Conservation (phyloP, 2,888 invertebrate genomes). For the Pyrocoelia pectoralis region DNA sequence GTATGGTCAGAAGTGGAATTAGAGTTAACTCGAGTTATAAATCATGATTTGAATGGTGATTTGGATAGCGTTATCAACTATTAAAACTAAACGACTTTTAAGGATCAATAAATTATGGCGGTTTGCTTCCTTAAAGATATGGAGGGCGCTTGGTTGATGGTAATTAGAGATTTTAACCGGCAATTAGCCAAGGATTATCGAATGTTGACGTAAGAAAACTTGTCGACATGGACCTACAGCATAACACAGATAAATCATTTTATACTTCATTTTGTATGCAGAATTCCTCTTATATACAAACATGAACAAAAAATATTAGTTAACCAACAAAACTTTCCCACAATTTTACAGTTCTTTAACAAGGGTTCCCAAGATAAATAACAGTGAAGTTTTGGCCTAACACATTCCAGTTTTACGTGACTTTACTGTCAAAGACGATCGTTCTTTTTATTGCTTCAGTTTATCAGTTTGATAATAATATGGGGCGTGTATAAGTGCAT, state of each 20-base stretch:
- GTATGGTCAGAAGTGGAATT: conserved; percentile 30
- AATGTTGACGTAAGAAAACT: conserved; percentile 42
- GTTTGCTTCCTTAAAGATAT: conserved; percentile 29
- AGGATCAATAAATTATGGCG: conserved; percentile 41
- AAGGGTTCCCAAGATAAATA: conserved; percentile 41
- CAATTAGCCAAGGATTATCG: conserved; percentile 47
- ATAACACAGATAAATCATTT: conserved; percentile 26
- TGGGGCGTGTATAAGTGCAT: conserved; percentile 41
- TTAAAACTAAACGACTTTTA: conserved; percentile 40
- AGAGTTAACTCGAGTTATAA: conserved; percentile 28
- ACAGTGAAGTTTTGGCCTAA: conserved; percentile 25
- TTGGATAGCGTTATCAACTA: conserved; percentile 41
- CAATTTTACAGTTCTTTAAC: conserved; percentile 44
- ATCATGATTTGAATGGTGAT: conserved; percentile 36
- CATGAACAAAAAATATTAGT: conserved; percentile 31
- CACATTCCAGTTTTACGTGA: conserved; percentile 42
- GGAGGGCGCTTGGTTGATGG: conserved; percentile 31
- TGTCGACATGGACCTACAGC: conserved; percentile 29
- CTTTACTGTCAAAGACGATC: conserved; percentile 43
- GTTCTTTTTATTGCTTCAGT: conserved; percentile 41
- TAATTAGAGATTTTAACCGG: conserved; percentile 46
- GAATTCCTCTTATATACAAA: conserved; percentile 23
- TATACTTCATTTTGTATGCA: conserved; percentile 3
- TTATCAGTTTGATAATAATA: conserved; percentile 42
- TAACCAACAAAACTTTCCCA: conserved; percentile 43